Percentiles rank a stretch among this genome's conserved stretches.
Conservation (phyloP, 2,888 invertebrate genomes). For the Patella depressa region DNA sequence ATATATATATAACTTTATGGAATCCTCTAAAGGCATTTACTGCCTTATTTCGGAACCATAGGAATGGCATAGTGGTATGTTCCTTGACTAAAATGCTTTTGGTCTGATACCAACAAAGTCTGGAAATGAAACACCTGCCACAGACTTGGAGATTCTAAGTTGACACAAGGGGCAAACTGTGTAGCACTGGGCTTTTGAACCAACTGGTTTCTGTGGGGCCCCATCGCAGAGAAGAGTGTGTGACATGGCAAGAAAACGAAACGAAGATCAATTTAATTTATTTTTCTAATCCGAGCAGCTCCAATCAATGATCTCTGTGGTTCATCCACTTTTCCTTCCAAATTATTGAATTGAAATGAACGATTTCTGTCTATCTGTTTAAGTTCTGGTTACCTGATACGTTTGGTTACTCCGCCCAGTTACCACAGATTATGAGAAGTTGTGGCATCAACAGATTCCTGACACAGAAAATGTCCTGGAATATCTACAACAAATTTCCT, state of each 20-base stretch:
- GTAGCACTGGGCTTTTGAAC: no score
- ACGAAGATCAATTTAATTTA: no score
- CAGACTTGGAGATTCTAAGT: no score
- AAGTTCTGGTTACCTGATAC: constrained; percentile 75
- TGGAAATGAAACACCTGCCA: no score
- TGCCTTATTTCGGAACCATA: neutral
- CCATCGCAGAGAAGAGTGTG: no score
- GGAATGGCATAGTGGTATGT: neutral
- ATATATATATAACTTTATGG: neutral
- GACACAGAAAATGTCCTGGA: constrained; percentile 75
- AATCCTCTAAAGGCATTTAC: neutral
- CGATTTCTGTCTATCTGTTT: neutral
- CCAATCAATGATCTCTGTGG: no score
- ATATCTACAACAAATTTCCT: constrained; percentile 74
- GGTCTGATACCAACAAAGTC: neutral
- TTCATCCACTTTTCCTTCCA: neutral
- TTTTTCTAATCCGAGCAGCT: no score
- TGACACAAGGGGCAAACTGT: no score
- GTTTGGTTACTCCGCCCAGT: constrained; percentile 74
- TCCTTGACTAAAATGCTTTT: neutral
- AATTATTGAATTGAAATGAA: neutral
- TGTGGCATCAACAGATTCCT: constrained; percentile 73
- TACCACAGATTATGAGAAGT: constrained; percentile 73
- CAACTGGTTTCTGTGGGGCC: no score
- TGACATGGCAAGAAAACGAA: no score